Evolutionary conservation across 2,797 vertebrate species (phyloP).

Genomic region (Hemibagrus guttatus): DNA sequence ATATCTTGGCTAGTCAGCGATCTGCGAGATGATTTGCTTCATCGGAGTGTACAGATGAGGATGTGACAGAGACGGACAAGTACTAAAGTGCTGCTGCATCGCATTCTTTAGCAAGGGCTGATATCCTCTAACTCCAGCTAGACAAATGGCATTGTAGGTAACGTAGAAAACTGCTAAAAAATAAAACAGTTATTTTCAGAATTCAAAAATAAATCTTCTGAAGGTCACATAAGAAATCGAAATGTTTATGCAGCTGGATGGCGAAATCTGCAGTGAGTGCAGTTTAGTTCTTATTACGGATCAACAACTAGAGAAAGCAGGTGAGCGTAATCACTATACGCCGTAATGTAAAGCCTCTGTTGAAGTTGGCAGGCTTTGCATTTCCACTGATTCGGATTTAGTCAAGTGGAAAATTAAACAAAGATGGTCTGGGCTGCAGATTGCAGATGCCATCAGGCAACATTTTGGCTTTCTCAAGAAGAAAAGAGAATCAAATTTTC

Average conservation of each 20-base stretch:
- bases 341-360: slow-evolving; percentile 14
- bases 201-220: not conserved
- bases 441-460: slow-evolving; percentile 43
- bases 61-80: not conserved
- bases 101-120: not conserved
- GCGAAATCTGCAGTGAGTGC: not conserved
- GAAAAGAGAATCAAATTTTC: slow-evolving; percentile 45
- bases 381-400: slow-evolving; percentile 50
- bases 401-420: slow-evolving; percentile 66
- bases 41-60: not conserved
- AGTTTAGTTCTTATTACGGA: slow-evolving; percentile 10
- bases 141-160: not conserved
- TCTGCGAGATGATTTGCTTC: not conserved
- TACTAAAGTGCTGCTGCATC: not conserved
- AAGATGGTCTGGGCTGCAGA: slow-evolving; percentile 43
- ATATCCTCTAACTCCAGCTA: not conserved
- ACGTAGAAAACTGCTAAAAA: not conserved
- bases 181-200: not conserved
- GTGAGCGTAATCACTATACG: slow-evolving; percentile 36
- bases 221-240: not conserved
- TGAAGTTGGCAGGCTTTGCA: slow-evolving; percentile 37
- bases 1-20: not conserved
- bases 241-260: not conserved
- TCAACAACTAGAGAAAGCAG: slow-evolving; percentile 5
- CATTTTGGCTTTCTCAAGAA: slow-evolving; percentile 38